Conservation (phyloP, 2,797 vertebrate species). For the Numenius phaeopus region DNA sequence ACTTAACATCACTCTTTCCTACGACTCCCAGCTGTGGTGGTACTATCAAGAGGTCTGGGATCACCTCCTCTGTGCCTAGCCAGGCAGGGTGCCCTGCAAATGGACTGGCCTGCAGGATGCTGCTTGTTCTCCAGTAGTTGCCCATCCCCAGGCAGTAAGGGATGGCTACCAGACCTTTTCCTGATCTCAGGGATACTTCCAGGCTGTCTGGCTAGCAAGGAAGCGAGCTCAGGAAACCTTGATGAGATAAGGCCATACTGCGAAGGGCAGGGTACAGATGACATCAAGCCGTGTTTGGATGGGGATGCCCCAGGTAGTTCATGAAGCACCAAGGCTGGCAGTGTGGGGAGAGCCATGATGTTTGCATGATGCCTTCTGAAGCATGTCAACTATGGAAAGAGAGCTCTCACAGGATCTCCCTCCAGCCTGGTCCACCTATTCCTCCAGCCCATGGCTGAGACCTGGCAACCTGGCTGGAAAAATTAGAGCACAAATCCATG, state of each 20-base stretch:
- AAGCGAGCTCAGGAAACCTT: neutral
- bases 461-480: slow-evolving; percentile 53
- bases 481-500: slow-evolving; percentile 19
- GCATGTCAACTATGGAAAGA: neutral
- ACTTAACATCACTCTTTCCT: neutral
- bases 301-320: neutral
- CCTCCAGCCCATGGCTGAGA: neutral
- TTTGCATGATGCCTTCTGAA: neutral
- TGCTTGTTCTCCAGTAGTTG: neutral
- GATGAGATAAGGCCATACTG: neutral
- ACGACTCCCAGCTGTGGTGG: neutral
- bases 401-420: neutral
- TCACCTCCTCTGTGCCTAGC: neutral
- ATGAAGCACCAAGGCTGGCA: neutral
- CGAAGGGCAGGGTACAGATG: rapidly evolving
- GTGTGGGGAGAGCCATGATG: neutral
- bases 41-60: neutral
- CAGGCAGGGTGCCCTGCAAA: neutral
- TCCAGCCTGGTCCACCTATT: neutral
- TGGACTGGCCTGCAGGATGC: neutral
- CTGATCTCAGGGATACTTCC: neutral
- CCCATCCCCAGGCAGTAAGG: neutral
- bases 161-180: neutral
- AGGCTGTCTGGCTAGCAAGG: neutral
- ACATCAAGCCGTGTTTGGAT: rapidly evolving